Base-by-base conservation (phyloP, 2,797 vertebrate species). In the Poecilia picta region DNA sequence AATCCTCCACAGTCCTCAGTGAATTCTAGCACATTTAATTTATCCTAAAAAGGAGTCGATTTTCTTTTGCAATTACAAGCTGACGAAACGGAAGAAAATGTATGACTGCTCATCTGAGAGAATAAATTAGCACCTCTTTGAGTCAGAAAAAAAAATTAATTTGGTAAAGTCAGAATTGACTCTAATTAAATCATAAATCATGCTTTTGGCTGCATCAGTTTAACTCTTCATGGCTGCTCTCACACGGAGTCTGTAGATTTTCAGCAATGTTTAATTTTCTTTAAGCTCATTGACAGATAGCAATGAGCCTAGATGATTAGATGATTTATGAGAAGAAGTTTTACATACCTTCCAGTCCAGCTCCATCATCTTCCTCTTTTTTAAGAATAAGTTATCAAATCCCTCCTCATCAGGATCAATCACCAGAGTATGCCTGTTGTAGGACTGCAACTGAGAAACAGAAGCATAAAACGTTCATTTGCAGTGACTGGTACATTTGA, bases 371-470 rank as follows among this genome's bases (percentile, higher is more conserved):
- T 94, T 97, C 83, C 97, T 97, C 89, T 97, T 97, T 87, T 97
- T 95, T 39, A 98, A 81, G 0, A 99, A 83, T 79, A 98, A 93
- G 85, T 99, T 97, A 41, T 94, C 94, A 91, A 97, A 95, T 80
- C 97, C 97, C 0, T 99, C 98, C 88, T 99, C 98, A 0, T 94
- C 97, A 3, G 98, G 98, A 82, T 99, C 98, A 0, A 93, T 97
- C 92, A 99, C 93, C 83, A 99, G 95, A 0, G 98, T 98, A 91
- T 99, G 98, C 81, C 98, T 95, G 94, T 99, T 99, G 93, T 99
- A 99, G 59, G 98, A 99, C 66, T 97, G 96, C 86, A 99, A 90
- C 98, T 99, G 93, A 81, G 23, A 57, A 57, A 64, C 13, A 81
- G 74, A 76, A n/a, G 46, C 5, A 75, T 13, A 59, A 55, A 41